Conservation (phyloP, 1,140 invertebrate species). For the Chironomus striatipennis region DNA sequence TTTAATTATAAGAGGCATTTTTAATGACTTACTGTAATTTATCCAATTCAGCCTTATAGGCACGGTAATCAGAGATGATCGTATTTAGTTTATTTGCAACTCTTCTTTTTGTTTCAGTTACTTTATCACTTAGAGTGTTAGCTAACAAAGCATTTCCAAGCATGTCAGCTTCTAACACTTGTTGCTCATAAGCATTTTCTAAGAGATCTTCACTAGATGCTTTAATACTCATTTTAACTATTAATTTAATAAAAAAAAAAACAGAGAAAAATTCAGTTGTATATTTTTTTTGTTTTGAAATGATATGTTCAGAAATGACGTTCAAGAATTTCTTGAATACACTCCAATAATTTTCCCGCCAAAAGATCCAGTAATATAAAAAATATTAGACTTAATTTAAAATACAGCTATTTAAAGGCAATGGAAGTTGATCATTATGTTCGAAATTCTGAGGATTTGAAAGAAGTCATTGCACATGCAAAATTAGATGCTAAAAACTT, state of each 20-base stretch:
- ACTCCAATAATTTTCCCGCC: not conserved
- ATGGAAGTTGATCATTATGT: constrained; percentile 31
- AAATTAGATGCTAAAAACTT: constrained; percentile 57
- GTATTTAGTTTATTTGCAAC: not conserved
- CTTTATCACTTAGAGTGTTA: not conserved
- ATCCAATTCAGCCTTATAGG: not conserved
- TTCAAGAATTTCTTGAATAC: too few relatives aligned
- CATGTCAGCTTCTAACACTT: not conserved
- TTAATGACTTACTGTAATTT: not conserved
- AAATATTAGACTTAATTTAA: too few relatives aligned
- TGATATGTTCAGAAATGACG: too few relatives aligned
- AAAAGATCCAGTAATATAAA: not conserved
- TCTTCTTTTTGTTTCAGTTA: not conserved
- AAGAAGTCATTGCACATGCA: constrained; percentile 54
- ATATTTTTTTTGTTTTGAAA: too few relatives aligned
- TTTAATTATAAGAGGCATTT: too few relatives aligned
- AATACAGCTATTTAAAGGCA: not conserved
- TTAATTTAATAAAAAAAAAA: not conserved
- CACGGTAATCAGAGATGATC: too few relatives aligned
- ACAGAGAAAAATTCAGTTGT: not conserved
- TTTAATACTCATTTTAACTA: not conserved
- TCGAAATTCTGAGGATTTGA: constrained; percentile 47
- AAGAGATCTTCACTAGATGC: not conserved
- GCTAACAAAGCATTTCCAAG: not conserved
- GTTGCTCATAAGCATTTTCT: not conserved